Percentiles rank a stretch among this genome's conserved stretches.
phyloP scores from a whole-genome alignment of 1,140 invertebrate species.

The Epicauta chinensis region DNA sequence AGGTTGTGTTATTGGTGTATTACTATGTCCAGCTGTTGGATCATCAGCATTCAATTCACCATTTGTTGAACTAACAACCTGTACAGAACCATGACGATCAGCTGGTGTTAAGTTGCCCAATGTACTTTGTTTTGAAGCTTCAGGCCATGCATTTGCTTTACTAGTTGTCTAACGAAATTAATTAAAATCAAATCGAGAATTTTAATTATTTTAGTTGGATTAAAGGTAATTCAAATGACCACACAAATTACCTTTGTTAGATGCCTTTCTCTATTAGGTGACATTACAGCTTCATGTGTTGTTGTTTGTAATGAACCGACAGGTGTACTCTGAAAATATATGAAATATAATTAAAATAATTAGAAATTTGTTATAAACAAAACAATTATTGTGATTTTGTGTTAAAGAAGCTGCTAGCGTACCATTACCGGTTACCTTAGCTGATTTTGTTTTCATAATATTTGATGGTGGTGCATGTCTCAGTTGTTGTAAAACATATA shows the following conservation, averaged over 20 bases:
- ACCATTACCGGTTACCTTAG: constrained; percentile 57
- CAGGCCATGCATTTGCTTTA: constrained; percentile 46
- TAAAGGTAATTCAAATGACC: neutral
- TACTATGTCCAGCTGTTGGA: constrained; percentile 91
- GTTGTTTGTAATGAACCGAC: constrained; percentile 83
- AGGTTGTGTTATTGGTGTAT: constrained; percentile 89
- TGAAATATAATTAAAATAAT: constrained; percentile 3
- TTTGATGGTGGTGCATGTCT: constrained; percentile 77
- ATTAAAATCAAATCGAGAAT: neutral
- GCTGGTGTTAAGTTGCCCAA: constrained; percentile 80
- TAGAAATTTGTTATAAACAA: constrained; percentile 2
- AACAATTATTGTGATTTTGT: no score
- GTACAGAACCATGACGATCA: constrained; percentile 76
- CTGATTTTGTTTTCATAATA: constrained; percentile 75
- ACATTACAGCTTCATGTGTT: constrained; percentile 81
- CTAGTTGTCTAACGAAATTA: constrained; percentile 28
- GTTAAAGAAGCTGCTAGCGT: neutral
- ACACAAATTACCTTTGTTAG: constrained; percentile 62
- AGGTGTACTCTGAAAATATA: constrained; percentile 71
- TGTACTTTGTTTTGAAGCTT: constrained; percentile 51
- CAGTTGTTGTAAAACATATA: constrained; percentile 67
- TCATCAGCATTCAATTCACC: constrained; percentile 92
- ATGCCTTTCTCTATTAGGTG: constrained; percentile 80
- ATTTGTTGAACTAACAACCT: constrained; percentile 97
- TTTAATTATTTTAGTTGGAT: neutral